Conservation (phyloP, 2,113 vertebrate species). For the Reinhardtius hippoglossoides region DNA sequence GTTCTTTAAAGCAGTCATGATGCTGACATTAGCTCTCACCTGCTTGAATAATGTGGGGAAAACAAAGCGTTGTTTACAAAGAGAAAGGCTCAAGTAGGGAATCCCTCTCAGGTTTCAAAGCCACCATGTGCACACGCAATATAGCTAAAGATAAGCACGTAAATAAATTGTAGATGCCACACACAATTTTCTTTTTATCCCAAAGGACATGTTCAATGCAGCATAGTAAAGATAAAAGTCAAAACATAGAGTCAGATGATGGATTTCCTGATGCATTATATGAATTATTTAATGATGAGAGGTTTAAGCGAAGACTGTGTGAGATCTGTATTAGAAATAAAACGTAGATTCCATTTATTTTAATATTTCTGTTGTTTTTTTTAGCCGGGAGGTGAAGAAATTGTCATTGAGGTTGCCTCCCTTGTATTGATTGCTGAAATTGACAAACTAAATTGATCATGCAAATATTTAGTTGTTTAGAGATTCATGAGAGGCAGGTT, state of each 20-base stretch:
- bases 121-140: neutral
- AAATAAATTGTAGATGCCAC: conserved; percentile 26
- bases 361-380: neutral
- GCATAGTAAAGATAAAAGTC: conserved; percentile 6
- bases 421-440: conserved; percentile 13
- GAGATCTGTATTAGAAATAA: neutral
- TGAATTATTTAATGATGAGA: conserved; percentile 60
- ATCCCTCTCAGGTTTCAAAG: neutral
- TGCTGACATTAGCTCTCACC: conserved; percentile 30
- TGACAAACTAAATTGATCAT: conserved; percentile 18
- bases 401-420: conserved; percentile 4
- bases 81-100: neutral
- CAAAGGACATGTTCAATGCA: neutral
- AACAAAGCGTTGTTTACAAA: conserved; percentile 4
- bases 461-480: conserved; percentile 20
- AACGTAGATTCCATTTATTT: neutral
- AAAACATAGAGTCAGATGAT: conserved; percentile 38
- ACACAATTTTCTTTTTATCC: conserved; percentile 16
- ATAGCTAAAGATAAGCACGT: conserved; percentile 23
- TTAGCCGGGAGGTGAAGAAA: neutral
- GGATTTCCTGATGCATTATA: conserved; percentile 27
- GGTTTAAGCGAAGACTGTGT: conserved; percentile 20
- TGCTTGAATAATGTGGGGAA: conserved; percentile 29
- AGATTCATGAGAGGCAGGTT: conserved; percentile 16
- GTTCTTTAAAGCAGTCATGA: conserved; percentile 44